Conservation (phyloP, 2,888 invertebrate species). For the Aporophyla lueneburgensis region DNA sequence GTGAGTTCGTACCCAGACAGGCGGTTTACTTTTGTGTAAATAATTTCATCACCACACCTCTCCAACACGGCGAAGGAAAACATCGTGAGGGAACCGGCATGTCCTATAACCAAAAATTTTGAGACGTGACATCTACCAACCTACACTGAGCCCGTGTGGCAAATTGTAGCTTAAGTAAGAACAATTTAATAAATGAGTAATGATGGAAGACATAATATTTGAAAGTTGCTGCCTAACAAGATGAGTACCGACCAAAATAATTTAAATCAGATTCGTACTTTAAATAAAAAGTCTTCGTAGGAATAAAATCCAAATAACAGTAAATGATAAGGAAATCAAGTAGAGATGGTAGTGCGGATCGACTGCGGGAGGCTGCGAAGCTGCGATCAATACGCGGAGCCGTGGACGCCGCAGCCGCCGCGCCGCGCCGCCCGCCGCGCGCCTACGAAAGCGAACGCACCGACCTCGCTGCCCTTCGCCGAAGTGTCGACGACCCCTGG, state of each 20-base stretch:
- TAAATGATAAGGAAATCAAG: slow-evolving; percentile 68
- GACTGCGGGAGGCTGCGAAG: slow-evolving; percentile 82
- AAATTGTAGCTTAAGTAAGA: neutral
- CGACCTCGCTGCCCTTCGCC: slow-evolving; percentile 89
- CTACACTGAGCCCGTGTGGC: too few relatives aligned
- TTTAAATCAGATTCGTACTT: neutral
- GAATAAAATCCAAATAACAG: slow-evolving; percentile 56
- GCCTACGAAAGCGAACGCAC: slow-evolving; percentile 88
- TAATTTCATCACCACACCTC: too few relatives aligned
- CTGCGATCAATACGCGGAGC: slow-evolving; percentile 86
- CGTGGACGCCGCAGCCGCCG: slow-evolving; percentile 72
- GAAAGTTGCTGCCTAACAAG: neutral
- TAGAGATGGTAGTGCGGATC: slow-evolving; percentile 67
- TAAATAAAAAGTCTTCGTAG: neutral
- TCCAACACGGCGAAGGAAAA: too few relatives aligned
- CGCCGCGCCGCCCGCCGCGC: slow-evolving; percentile 73
- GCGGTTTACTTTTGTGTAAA: too few relatives aligned
- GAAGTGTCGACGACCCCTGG: slow-evolving; percentile 87
- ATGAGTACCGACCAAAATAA: neutral
- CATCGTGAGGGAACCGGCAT: too few relatives aligned
- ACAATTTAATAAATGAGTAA: neutral
- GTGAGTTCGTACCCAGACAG: too few relatives aligned
- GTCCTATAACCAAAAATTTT: too few relatives aligned
- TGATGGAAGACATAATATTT: neutral
- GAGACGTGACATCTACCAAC: too few relatives aligned